Evolutionary conservation across 2,888 invertebrate species (phyloP), one percentile per base, ranked within the genome.

Genomic region (Papilio gigon): DNA sequence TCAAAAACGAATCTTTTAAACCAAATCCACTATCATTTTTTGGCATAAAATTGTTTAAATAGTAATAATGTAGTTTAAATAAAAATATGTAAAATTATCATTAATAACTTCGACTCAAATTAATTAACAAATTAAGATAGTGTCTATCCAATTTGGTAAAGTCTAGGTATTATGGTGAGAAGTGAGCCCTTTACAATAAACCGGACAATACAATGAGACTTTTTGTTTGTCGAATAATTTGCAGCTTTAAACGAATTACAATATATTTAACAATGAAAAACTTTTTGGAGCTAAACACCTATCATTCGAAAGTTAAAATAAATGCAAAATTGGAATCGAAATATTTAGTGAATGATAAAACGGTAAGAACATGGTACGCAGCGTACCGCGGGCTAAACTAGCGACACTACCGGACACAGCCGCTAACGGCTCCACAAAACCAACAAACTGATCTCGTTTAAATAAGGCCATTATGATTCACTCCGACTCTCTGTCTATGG

Each of bases 391-490:
- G 74, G 79, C 86, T 87, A 87, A 80, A 79, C 89, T 89, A 88
- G 89, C 89, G 86, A 86, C 78, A 85, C 88, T 88, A 89, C 76
- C 73, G 75, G 74, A 70, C 47, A 65, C 71, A 67, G 66, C 68
- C 72, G 69, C 69, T 67, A 58, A 67, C 66, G 67, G 65, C 70
- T 73, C 75, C 76, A 70, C 73, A 59, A 62, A 75, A 70, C 74
- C 71, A 74, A 67, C 73, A 72, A 79, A 80, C 76, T 75, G 74
- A 75, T 77, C 70, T 73, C 33, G 27, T 60, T 74, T 75, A 87
- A 87, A 88, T 89, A 90, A 89, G 89, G 89, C 89, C 86, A 84
- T 88, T 81, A 78, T 75, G 78, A 78, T 84, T 78, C 78, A 80
- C 79, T 79, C 76, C 37, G 59, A 64, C 47, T 68, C 58, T 74